phyloP scores from a whole-genome alignment of 2,888 invertebrate genomes.

The Pammene fasciana region DNA sequence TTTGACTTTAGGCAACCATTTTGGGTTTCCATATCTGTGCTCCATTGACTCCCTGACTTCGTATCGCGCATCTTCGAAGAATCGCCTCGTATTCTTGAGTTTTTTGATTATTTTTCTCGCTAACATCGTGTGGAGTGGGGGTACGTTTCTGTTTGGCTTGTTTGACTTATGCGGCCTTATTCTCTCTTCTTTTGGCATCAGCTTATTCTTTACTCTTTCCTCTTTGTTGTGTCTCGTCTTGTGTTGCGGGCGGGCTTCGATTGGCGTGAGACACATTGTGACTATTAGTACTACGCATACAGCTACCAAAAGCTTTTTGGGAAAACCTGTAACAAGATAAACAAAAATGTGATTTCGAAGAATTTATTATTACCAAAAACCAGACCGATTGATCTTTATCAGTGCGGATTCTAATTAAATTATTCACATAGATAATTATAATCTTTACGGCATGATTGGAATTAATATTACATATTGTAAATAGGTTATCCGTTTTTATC shows the following conservation, averaged over 20 bases:
- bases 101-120: slow-evolving; percentile 69
- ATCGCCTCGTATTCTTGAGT: slow-evolving; percentile 66
- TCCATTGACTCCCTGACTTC: slow-evolving; percentile 66
- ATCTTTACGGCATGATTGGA: slow-evolving; percentile 18
- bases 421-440: slow-evolving; percentile 3
- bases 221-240: slow-evolving; percentile 59
- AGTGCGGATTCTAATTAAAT: slow-evolving; percentile 18
- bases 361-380: slow-evolving; percentile 5
- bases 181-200: slow-evolving; percentile 53
- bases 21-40: slow-evolving; percentile 71
- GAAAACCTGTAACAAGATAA: slow-evolving; percentile 77
- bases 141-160: slow-evolving; percentile 48
- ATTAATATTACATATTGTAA: slow-evolving; percentile 11
- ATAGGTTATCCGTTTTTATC: slow-evolving; percentile 23
- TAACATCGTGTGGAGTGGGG: slow-evolving; percentile 62
- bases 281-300: slow-evolving; percentile 72
- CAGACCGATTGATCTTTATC: slow-evolving; percentile 26
- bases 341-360: slow-evolving; percentile 28
- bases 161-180: slow-evolving; percentile 56
- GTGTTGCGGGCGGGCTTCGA: slow-evolving; percentile 65
- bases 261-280: slow-evolving; percentile 73
- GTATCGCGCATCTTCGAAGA: slow-evolving; percentile 64
- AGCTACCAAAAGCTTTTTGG: slow-evolving; percentile 81
- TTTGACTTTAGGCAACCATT: slow-evolving; percentile 74
- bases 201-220: slow-evolving; percentile 22